phyloP scores from a whole-genome alignment of 2,113 vertebrate genomes.

The Phodopus roborovskii region DNA sequence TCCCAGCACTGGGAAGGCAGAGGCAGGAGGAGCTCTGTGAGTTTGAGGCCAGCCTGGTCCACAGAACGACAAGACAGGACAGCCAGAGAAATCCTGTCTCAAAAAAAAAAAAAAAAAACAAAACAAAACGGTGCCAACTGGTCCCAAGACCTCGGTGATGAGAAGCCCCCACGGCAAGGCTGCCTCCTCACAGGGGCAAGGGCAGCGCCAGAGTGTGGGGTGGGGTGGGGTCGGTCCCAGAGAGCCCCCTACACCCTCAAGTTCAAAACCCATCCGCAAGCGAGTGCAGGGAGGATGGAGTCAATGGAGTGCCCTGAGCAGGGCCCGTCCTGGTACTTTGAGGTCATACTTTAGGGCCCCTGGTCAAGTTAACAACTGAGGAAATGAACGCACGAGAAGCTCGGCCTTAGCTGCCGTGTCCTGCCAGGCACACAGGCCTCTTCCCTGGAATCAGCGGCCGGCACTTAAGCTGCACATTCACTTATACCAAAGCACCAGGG shows the following conservation, averaged over 20 bases:
- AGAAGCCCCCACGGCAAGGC: not conserved
- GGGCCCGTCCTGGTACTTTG: fast-evolving
- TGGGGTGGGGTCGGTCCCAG: not conserved
- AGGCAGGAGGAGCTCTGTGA: not conserved
- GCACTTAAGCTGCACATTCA: fast-evolving
- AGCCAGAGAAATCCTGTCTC: not conserved
- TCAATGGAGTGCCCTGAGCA: fast-evolving
- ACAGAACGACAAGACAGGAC: not conserved
- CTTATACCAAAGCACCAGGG: fast-evolving
- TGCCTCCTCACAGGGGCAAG: not conserved
- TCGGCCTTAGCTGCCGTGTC: fast-evolving
- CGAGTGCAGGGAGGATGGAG: fast-evolving
- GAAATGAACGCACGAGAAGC: fast-evolving
- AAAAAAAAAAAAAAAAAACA: not conserved
- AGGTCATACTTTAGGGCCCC: fast-evolving
- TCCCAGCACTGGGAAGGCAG: not conserved
- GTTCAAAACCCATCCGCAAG: not conserved
- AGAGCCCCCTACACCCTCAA: not conserved
- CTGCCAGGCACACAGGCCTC: not conserved
- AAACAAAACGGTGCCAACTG: fast-evolving
- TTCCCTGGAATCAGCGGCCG: fast-evolving
- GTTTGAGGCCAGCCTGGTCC: not conserved
- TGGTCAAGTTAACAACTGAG: fast-evolving
- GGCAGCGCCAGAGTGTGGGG: fast-evolving
- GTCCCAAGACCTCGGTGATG: fast-evolving